phyloP scores from a whole-genome alignment of 2,888 invertebrate species.

The Drosophila mimetica region DNA sequence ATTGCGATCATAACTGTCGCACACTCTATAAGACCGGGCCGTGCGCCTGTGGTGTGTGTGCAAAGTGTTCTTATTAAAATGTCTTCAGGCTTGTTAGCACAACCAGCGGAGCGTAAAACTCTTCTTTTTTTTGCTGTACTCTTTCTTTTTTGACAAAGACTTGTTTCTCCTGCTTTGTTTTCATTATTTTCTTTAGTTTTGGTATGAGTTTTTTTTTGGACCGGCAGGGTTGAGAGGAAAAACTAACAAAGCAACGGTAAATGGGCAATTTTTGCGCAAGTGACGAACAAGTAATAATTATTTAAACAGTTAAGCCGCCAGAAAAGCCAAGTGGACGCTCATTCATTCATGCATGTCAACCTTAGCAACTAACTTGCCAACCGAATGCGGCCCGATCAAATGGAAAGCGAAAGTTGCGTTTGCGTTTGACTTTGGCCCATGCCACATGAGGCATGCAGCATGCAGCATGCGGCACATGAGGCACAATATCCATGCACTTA shows the following conservation, averaged over 20 bases:
- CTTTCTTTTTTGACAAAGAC: slow-evolving; percentile 42
- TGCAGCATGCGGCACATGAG: slow-evolving; percentile 22
- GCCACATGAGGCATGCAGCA: slow-evolving; percentile 31
- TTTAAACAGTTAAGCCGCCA: slow-evolving; percentile 49
- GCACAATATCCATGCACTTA: slow-evolving; percentile 36
- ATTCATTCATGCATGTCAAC: slow-evolving; percentile 43
- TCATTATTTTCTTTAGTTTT: slow-evolving; percentile 34
- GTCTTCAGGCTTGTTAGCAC: slow-evolving; percentile 48
- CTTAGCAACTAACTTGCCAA: slow-evolving; percentile 21
- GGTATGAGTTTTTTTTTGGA: slow-evolving; percentile 20
- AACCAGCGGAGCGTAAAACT: slow-evolving; percentile 45
- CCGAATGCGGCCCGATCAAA: slow-evolving; percentile 45
- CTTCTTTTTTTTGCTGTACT: slow-evolving; percentile 16
- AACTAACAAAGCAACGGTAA: slow-evolving; percentile 52
- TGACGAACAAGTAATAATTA: slow-evolving; percentile 54
- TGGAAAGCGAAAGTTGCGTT: slow-evolving; percentile 54
- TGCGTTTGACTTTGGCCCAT: slow-evolving; percentile 27
- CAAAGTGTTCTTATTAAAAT: slow-evolving; percentile 53
- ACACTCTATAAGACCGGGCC: slow-evolving; percentile 23
- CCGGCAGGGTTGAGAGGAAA: slow-evolving; percentile 36
- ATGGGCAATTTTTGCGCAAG: slow-evolving; percentile 54
- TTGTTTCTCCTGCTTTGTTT: slow-evolving; percentile 35
- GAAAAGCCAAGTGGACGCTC: slow-evolving; percentile 20
- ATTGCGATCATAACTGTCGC: slow-evolving; percentile 52
- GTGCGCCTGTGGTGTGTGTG: neutral